phyloP scores from a whole-genome alignment of 2,888 invertebrate species.

The Eumerus sabulonum region DNA sequence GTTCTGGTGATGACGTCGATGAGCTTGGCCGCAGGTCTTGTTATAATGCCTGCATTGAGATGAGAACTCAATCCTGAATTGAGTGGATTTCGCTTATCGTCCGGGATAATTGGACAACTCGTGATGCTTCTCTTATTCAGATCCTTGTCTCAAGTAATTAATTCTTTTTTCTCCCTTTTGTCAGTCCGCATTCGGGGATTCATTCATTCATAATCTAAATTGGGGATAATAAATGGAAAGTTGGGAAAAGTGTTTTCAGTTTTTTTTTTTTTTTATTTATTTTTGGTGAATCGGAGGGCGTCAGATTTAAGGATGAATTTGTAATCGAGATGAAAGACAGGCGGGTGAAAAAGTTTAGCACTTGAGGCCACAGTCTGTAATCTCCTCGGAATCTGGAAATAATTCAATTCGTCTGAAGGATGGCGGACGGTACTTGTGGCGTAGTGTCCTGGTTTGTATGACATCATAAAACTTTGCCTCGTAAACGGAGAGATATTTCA shows the following conservation, averaged over 20 bases:
- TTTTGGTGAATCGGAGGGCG: slow-evolving; percentile 4
- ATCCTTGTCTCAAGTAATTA: slow-evolving; percentile 56
- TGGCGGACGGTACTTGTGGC: background rate
- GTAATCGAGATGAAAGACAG: slow-evolving; percentile 10
- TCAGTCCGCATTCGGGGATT: too few species aligned
- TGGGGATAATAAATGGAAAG: slow-evolving; percentile 20
- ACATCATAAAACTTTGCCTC: slow-evolving; percentile 17
- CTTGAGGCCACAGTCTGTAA: slow-evolving; percentile 27
- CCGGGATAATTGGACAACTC: slow-evolving; percentile 43
- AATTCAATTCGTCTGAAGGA: slow-evolving; percentile 20
- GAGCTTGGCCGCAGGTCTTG: background rate
- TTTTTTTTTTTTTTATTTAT: too few species aligned
- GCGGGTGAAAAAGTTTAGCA: slow-evolving; percentile 17
- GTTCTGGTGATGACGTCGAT: slow-evolving; percentile 10
- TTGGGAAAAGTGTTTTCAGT: slow-evolving; percentile 13
- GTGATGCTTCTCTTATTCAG: slow-evolving; percentile 16
- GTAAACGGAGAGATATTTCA: slow-evolving; percentile 28
- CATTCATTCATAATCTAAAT: slow-evolving; percentile 27
- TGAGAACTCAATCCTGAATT: slow-evolving; percentile 43
- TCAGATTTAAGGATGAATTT: background rate
- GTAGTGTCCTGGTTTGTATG: background rate
- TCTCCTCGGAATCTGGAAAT: slow-evolving; percentile 11
- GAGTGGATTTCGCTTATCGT: slow-evolving; percentile 27
- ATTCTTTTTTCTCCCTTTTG: slow-evolving; percentile 51
- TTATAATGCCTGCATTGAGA: slow-evolving; percentile 12